Conservation (phyloP, 2,888 invertebrate genomes). For the Drosophila merina region DNA sequence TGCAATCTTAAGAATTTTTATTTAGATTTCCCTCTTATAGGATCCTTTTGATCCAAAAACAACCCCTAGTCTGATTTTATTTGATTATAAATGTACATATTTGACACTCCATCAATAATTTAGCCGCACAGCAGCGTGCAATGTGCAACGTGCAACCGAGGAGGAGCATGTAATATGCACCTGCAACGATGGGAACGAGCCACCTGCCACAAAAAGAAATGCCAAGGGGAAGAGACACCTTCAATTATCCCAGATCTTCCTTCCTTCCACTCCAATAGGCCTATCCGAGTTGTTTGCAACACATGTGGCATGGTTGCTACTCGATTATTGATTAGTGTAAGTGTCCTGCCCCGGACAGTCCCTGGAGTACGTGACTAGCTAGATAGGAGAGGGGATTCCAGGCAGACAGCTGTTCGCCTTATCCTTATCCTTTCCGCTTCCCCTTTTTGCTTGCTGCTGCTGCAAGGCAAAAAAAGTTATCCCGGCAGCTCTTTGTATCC, state of each 20-base stretch:
- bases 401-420: constrained; percentile 41
- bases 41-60: neutral
- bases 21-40: too few species aligned
- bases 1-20: too few species aligned
- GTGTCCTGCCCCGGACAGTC: constrained; percentile 35
- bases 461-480: constrained; percentile 6
- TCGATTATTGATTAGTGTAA: constrained; percentile 72
- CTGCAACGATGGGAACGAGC: constrained; percentile 36
- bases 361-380: constrained; percentile 43
- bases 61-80: constrained; percentile 12
- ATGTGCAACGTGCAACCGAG: neutral
- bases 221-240: constrained; percentile 31
- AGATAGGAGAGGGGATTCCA: constrained; percentile 14
- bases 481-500: constrained; percentile 31
- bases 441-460: neutral
- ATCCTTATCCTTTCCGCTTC: constrained; percentile 33
- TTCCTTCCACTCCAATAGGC: constrained; percentile 53
- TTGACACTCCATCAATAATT: constrained; percentile 42
- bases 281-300: constrained; percentile 37
- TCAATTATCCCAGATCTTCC: constrained; percentile 34
- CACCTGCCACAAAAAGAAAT: constrained; percentile 47
- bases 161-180: constrained; percentile 15
- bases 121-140: constrained; percentile 16
- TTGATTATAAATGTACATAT: neutral
- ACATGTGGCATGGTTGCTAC: constrained; percentile 13